Evolutionary conservation across 2,113 vertebrate genomes (phyloP).

Genomic region (Himantopus leucocephalus): DNA sequence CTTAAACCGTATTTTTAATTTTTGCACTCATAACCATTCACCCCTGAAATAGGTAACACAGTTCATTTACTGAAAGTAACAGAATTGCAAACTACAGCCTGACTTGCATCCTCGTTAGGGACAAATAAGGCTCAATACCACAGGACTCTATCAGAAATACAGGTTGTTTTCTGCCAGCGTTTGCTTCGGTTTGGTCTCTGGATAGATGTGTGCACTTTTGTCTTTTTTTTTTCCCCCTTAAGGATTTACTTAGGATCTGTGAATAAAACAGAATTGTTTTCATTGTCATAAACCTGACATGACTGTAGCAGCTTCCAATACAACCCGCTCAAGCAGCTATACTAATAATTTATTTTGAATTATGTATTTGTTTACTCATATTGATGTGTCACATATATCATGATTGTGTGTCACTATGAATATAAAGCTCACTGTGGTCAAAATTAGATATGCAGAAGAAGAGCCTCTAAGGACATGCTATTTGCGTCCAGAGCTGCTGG

Average conservation of each 20-base stretch:
- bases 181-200: background rate
- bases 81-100: background rate
- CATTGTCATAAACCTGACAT: background rate
- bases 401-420: slow-evolving; percentile 21
- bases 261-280: slow-evolving; percentile 29
- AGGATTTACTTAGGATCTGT: background rate
- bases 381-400: slow-evolving; percentile 36
- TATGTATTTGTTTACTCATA: slow-evolving; percentile 57
- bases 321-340: background rate
- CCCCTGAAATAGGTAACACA: background rate
- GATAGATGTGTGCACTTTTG: background rate
- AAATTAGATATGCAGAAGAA: background rate
- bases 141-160: background rate
- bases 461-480: background rate
- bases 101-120: background rate
- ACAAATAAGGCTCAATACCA: background rate
- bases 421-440: slow-evolving; percentile 37
- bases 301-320: background rate
- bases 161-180: background rate
- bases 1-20: background rate
- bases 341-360: slow-evolving; percentile 61
- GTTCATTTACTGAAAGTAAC: background rate
- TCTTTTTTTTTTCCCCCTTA: background rate
- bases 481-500: background rate
- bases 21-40: background rate